Evolutionary conservation across 1,140 invertebrate species (phyloP).

Genomic region (Eciton burchellii): DNA sequence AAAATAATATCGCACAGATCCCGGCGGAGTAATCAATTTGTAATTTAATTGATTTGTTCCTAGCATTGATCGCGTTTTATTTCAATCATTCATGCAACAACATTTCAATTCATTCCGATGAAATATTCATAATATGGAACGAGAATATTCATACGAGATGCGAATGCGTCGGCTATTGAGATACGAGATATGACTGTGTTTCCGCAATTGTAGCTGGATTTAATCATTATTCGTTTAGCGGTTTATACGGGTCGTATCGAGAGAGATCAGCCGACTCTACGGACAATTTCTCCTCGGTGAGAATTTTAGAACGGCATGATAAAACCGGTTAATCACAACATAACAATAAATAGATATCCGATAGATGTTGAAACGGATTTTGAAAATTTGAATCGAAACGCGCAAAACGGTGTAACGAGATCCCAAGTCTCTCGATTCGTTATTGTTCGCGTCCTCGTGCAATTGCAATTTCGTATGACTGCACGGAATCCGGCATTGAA

Average conservation of each 20-base stretch:
- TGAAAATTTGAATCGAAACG: too few species aligned
- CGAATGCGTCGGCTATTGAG: slow-evolving; percentile 43
- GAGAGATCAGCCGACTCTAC: background rate
- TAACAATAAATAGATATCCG: background rate
- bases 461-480: background rate
- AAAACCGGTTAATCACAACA: background rate
- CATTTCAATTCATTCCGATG: slow-evolving; percentile 51
- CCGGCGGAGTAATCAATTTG: background rate
- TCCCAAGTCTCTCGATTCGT: background rate
- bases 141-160: slow-evolving; percentile 51
- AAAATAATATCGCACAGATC: slow-evolving; percentile 18
- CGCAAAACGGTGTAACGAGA: background rate
- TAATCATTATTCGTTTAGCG: slow-evolving; percentile 54
- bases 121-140: slow-evolving; percentile 58
- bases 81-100: slow-evolving; percentile 49
- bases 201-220: slow-evolving; percentile 52
- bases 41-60: slow-evolving; percentile 54
- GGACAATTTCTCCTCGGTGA: background rate
- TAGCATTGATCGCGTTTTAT: slow-evolving; percentile 26
- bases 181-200: slow-evolving; percentile 37
- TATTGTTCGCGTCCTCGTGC: background rate
- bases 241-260: slow-evolving; percentile 25
- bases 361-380: too few species aligned
- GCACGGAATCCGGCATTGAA: background rate
- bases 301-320: background rate